phyloP scores from a whole-genome alignment of 2,888 invertebrate species.

The Diadromus collaris region DNA sequence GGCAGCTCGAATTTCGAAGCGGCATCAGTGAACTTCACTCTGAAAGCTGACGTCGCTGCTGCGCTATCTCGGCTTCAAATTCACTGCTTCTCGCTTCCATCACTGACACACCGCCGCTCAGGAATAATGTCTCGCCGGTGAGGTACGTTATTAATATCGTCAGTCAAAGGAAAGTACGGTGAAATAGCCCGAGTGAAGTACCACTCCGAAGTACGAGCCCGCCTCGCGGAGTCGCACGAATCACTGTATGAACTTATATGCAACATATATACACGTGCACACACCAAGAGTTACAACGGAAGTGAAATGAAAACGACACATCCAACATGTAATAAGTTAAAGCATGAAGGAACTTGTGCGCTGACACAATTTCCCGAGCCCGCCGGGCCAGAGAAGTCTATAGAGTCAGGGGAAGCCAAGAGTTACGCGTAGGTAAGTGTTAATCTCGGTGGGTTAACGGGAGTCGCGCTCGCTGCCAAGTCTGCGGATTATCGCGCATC shows the following conservation, averaged over 20 bases:
- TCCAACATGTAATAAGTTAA: constrained; percentile 20
- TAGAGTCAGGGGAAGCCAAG: constrained; percentile 68
- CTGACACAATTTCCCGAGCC: constrained; percentile 33
- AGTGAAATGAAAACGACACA: constrained; percentile 28
- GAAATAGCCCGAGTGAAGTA: constrained; percentile 46
- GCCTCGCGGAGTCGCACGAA: neutral
- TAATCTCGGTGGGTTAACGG: constrained; percentile 79
- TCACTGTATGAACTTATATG: neutral
- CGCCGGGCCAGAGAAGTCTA: constrained; percentile 31
- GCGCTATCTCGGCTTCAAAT: neutral
- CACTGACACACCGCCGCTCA: neutral
- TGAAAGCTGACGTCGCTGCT: neutral
- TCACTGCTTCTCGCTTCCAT: neutral
- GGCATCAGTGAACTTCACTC: constrained; percentile 3
- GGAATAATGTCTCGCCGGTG: constrained; percentile 42
- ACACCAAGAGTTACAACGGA: constrained; percentile 42
- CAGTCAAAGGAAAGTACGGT: constrained; percentile 51
- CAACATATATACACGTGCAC: no score
- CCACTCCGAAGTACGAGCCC: neutral
- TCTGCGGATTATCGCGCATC: constrained; percentile 80
- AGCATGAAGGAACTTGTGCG: constrained; percentile 16
- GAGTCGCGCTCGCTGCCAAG: constrained; percentile 78
- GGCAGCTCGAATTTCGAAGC: constrained; percentile 19
- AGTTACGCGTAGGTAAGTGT: constrained; percentile 79
- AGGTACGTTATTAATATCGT: constrained; percentile 68